Conservation (phyloP, 2,888 invertebrate species). For the Drepanosiphum platanoidis region DNA sequence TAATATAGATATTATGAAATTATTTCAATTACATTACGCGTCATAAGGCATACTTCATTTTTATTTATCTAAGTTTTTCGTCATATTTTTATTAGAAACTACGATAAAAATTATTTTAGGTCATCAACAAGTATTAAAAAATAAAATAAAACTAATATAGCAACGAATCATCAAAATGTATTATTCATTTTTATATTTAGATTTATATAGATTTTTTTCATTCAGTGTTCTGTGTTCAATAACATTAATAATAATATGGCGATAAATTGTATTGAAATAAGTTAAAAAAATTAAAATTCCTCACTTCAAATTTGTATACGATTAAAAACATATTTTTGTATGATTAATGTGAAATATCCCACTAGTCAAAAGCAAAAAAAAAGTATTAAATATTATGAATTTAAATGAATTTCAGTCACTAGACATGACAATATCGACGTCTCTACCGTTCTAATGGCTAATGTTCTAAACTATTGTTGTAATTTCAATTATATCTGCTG, state of each 20-base stretch:
- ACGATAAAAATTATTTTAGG: background rate
- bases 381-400: background rate
- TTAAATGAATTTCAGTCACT: too few relatives aligned
- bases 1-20: background rate
- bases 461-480: too few relatives aligned
- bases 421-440: too few relatives aligned
- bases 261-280: background rate
- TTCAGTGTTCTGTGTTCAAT: background rate
- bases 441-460: too few relatives aligned
- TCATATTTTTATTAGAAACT: background rate
- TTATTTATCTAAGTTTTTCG: background rate
- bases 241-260: background rate
- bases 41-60: background rate
- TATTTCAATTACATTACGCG: background rate
- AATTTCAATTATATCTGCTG: too few relatives aligned
- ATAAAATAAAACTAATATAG: background rate
- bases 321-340: too few relatives aligned
- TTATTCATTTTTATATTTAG: background rate
- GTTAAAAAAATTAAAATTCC: background rate
- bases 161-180: background rate
- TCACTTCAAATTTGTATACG: background rate
- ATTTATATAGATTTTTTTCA: too few relatives aligned
- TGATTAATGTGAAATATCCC: background rate
- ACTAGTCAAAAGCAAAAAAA: background rate
- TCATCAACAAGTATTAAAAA: background rate